Evolutionary conservation across 2,888 invertebrate species (phyloP), one percentile per base, ranked within the genome.

Genomic region (Fragum fragum): DNA sequence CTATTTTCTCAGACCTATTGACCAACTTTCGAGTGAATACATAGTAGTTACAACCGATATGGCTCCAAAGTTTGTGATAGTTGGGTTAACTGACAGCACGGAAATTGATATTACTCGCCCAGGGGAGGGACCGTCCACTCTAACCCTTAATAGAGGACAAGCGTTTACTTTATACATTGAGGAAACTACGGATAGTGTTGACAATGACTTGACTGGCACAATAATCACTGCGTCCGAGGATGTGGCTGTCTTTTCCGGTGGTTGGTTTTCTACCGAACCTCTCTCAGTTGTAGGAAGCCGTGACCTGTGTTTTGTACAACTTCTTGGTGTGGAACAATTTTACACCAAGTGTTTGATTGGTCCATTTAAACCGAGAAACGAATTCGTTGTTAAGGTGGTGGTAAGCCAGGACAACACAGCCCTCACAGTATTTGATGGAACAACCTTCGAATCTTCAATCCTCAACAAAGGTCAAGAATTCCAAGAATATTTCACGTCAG

Each of bases 171-270:
- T 47, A 5, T 47, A 18, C n/a, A n/a, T 47, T 9, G 16, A 47
- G 7, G 14, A 14, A 5, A 47, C n/a, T 47, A n/a, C 47, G 7
- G 2, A 14, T 9, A 1, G 5, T 18, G 47, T 57, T 14, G 18
- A 57, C 7, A 28, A 57, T 32, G 63, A 63, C n/a, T 32, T 32
- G 21, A 63, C 63, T 1, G 63, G 63, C 16, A 63, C 28, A 16
- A 63, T 63, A n/a, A 63, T 63, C 16, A 18, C 32, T 11, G 26
- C 32, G 14, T 16, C 23, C 28, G 28, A 63, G 1, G n/a, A 63
- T 36, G 63, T 63, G 5, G 32, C 32, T 36, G 63, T 63, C 9
- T n/a, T 29, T 6, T 63, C 63, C 18, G 63, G 63, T n/a, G 63
- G 63, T 29, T n/a, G 16, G 28, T 63, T 63, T 36, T 16, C 32